These are phyloP conservation scores for Sphyrna mokarran DNA, from an alignment of 2,113 vertebrate species.

Conservation along the genomic window DNA sequence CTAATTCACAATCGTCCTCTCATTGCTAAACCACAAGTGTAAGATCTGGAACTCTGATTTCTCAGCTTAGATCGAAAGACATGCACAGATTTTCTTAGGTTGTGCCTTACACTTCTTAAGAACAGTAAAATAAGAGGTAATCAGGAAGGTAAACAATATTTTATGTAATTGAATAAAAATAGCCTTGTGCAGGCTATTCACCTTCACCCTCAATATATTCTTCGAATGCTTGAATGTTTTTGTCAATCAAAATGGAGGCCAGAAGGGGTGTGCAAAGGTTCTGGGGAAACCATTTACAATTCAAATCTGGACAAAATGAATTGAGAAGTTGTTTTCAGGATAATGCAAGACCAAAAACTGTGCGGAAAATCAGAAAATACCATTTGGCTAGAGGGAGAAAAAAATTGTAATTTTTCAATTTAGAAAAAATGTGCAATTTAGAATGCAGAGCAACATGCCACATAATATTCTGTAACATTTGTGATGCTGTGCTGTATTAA, in stretches of 20 bases:
- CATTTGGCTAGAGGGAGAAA: not conserved
- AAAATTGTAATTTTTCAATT: conserved; percentile 21
- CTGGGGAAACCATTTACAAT: not conserved
- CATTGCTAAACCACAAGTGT: not conserved
- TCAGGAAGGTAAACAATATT: not conserved
- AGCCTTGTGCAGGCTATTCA: not conserved
- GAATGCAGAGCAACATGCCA: not conserved
- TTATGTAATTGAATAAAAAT: not conserved
- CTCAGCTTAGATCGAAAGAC: not conserved
- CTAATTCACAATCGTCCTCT: not conserved
- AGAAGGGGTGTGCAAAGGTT: not conserved
- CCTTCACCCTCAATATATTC: not conserved
- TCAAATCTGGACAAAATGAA: conserved; percentile 5
- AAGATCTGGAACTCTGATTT: not conserved
- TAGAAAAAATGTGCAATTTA: not conserved
- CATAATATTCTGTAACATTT: not conserved
- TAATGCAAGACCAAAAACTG: not conserved
- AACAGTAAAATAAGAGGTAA: not conserved
- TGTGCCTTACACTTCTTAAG: not conserved
- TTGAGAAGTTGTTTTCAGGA: not conserved
- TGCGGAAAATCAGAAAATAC: not conserved
- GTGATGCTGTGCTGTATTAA: not conserved
- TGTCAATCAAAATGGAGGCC: not conserved
- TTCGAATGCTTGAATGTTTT: not conserved
- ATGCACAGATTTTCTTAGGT: not conserved